Conservation (phyloP, 2,888 invertebrate genomes). For the Hypomecis punctinalis region DNA sequence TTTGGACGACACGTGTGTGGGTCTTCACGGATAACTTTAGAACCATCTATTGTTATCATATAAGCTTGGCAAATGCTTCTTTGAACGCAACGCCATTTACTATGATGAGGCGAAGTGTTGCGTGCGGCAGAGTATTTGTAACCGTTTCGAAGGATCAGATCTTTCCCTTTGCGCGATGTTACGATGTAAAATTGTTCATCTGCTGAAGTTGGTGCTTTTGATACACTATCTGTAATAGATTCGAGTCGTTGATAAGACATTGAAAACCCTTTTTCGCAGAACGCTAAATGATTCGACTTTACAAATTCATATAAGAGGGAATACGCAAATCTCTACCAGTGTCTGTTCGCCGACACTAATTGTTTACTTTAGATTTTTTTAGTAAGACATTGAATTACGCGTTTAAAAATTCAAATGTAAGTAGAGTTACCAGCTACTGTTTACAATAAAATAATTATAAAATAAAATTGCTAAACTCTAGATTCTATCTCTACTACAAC, state of each 20-base stretch:
- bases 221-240: not conserved
- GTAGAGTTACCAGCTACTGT: too few species aligned
- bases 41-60: not conserved
- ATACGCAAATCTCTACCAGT: too few species aligned
- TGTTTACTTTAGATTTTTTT: too few species aligned
- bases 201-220: not conserved
- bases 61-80: not conserved
- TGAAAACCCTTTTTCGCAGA: too few species aligned
- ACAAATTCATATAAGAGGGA: too few species aligned
- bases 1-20: not conserved
- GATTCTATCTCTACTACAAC: too few species aligned
- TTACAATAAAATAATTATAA: too few species aligned
- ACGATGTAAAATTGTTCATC: constrained; percentile 3
- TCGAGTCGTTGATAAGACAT: not conserved
- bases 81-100: not conserved
- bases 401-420: too few species aligned
- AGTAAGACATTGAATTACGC: too few species aligned
- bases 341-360: too few species aligned
- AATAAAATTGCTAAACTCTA: too few species aligned
- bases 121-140: not conserved
- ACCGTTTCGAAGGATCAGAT: constrained; percentile 1
- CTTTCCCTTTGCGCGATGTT: not conserved
- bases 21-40: not conserved
- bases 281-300: too few species aligned
- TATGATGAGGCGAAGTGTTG: not conserved